phyloP scores from a whole-genome alignment of 2,888 invertebrate species.

The Brenthis daphne region DNA sequence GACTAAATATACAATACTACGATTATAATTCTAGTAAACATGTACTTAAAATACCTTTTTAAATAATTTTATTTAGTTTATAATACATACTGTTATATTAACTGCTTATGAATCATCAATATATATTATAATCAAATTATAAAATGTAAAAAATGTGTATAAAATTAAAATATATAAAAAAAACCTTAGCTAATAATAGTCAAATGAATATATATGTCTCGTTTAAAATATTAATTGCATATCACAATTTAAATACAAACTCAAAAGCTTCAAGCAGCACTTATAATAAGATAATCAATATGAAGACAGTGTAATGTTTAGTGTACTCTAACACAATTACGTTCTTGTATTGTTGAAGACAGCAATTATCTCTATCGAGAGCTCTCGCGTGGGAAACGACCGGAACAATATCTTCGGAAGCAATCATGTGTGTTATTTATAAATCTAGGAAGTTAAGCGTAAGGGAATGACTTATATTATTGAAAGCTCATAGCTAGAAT shows the following conservation, averaged over 20 bases:
- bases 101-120: too few species aligned
- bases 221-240: not conserved
- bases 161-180: too few species aligned
- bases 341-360: conserved; percentile 40
- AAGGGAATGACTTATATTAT: not conserved
- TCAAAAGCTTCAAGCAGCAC: conserved; percentile 12
- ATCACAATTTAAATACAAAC: not conserved
- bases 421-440: conserved; percentile 35
- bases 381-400: conserved; percentile 68
- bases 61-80: too few species aligned
- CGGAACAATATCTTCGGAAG: conserved; percentile 74
- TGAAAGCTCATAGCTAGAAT: conserved; percentile 1
- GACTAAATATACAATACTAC: too few species aligned
- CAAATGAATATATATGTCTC: too few species aligned
- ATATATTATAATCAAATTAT: too few species aligned
- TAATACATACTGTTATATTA: too few species aligned
- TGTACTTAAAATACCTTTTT: too few species aligned
- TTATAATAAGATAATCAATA: conserved; percentile 8
- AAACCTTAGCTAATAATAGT: too few species aligned
- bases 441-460: conserved; percentile 2
- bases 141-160: too few species aligned
- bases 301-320: conserved; percentile 19
- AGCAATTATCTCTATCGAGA: conserved; percentile 60
- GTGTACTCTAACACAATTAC: conserved; percentile 38
- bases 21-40: too few species aligned